phyloP scores from a whole-genome alignment of 1,140 invertebrate genomes.

The Nasonia longicornis region DNA sequence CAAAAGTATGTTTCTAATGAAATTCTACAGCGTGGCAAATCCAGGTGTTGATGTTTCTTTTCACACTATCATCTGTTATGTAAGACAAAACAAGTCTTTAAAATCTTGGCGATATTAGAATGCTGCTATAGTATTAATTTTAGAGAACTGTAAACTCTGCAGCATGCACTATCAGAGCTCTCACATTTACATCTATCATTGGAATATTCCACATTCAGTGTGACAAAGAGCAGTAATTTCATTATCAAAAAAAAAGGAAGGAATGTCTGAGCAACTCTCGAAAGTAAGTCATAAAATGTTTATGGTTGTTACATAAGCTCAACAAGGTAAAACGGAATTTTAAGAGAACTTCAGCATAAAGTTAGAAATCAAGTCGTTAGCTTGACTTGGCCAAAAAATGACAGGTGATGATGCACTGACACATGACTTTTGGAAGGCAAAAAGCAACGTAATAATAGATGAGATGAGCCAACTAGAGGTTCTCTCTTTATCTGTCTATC shows the following conservation, averaged over 20 bases:
- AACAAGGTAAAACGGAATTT: constrained; percentile 1
- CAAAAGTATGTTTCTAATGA: constrained; percentile 8
- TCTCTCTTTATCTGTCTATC: background rate
- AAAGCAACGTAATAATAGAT: background rate
- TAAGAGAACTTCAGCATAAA: background rate
- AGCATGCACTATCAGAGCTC: background rate
- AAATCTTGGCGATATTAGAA: constrained; percentile 2
- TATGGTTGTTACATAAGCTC: constrained; percentile 32
- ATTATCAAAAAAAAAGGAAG: background rate
- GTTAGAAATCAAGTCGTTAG: background rate
- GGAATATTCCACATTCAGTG: background rate
- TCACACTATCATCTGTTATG: constrained; percentile 62
- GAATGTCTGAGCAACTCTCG: background rate
- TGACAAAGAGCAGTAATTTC: background rate
- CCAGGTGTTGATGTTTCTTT: constrained; percentile 43
- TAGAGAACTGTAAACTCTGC: background rate
- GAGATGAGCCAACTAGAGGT: background rate
- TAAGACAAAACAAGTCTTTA: constrained; percentile 46
- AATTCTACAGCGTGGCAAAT: constrained; percentile 46
- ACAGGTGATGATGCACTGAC: background rate
- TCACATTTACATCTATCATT: background rate
- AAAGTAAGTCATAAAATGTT: constrained; percentile 11
- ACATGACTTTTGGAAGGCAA: background rate
- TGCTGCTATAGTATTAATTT: background rate
- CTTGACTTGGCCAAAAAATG: background rate